Conservation (phyloP, 1,140 invertebrate species). For the Brachionus koreanus region DNA sequence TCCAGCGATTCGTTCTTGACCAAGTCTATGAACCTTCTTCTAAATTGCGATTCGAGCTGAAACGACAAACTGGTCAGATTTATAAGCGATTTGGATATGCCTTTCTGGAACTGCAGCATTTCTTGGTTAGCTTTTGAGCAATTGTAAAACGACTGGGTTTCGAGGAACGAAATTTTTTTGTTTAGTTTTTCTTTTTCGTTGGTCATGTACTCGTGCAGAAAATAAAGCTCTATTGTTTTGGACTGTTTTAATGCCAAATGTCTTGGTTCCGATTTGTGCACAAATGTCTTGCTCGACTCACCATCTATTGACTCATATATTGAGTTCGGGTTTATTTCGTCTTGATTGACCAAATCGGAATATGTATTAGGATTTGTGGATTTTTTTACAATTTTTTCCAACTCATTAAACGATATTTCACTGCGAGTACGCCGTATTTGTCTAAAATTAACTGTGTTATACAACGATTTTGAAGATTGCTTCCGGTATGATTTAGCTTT, state of each 20-base stretch:
- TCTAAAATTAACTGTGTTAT: not conserved
- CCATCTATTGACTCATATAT: constrained; percentile 35
- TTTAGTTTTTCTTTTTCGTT: constrained; percentile 12
- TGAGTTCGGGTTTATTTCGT: not conserved
- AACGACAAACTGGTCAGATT: not conserved
- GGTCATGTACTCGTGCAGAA: not conserved
- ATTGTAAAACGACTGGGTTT: constrained; percentile 8
- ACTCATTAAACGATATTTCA: not conserved
- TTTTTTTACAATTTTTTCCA: constrained; percentile 23
- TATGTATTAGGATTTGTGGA: not conserved
- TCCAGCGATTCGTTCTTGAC: constrained; percentile 22
- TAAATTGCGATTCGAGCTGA: not conserved
- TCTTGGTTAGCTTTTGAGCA: constrained; percentile 19
- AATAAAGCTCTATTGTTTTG: constrained; percentile 18
- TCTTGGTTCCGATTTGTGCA: not conserved
- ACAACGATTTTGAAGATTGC: not conserved
- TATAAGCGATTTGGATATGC: not conserved
- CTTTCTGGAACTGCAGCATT: not conserved
- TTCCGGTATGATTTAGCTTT: not conserved
- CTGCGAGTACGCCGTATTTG: not conserved
- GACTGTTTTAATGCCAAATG: not conserved
- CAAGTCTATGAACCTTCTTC: not conserved
- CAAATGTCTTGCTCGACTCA: constrained; percentile 2
- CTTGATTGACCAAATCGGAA: not conserved
- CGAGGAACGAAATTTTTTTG: constrained; percentile 6